A percentile compares a stretch with the other conserved stretches of the same genome.
Evolutionary conservation across 2,888 invertebrate species (phyloP).

Genomic region (Pristionchus exspectatus): DNA sequence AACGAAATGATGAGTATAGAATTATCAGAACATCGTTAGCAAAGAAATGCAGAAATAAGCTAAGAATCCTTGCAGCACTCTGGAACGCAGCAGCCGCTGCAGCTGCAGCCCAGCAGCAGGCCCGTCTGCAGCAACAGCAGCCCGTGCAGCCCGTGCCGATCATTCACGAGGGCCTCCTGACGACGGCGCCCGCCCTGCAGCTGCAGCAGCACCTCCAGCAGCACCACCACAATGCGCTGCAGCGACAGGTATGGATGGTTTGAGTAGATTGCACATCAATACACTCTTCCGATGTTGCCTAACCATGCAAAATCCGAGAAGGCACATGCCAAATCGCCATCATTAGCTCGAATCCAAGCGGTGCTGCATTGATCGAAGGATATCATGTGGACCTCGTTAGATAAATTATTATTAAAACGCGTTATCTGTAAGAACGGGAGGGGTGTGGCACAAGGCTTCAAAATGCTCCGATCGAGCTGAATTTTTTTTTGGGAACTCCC

Average conservation of each 20-base stretch:
- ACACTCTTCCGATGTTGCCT: too few species aligned
- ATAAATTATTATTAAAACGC: too few species aligned
- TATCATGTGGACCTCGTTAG: background rate
- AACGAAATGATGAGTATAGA: too few species aligned
- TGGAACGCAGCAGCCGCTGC: conserved; percentile 33
- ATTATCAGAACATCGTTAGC: too few species aligned
- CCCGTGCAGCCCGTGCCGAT: background rate
- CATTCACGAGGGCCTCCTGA: conserved; percentile 53
- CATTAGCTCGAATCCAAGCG: background rate
- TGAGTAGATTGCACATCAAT: too few species aligned
- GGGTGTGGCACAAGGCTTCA: too few species aligned
- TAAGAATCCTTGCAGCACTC: conserved; percentile 3
- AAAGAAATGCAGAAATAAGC: too few species aligned
- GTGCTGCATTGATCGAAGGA: background rate
- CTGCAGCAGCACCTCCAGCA: conserved; percentile 47
- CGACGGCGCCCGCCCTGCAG: conserved; percentile 44
- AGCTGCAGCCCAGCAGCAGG: conserved; percentile 36
- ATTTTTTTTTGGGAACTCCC: too few species aligned
- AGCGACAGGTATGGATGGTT: background rate
- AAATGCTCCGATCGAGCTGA: background rate
- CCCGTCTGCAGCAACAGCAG: background rate
- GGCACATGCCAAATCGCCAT: too few species aligned
- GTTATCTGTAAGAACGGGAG: too few species aligned
- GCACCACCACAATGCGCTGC: background rate
- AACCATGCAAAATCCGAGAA: too few species aligned